phyloP scores from a whole-genome alignment of 2,113 vertebrate species.

The Limnothrissa miodon region DNA sequence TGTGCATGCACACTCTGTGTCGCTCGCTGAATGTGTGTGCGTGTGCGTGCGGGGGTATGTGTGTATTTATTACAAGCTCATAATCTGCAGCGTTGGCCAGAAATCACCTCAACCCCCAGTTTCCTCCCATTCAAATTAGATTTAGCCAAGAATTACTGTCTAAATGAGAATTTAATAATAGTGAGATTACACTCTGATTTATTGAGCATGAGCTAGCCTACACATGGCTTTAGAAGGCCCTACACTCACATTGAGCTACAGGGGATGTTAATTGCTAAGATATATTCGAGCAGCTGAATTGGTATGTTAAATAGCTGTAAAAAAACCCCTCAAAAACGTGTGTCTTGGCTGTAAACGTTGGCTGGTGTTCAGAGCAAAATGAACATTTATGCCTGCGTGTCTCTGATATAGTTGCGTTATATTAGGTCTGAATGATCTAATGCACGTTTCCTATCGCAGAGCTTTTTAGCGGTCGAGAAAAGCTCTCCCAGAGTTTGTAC shows the following conservation, averaged over 20 bases:
- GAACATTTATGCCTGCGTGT: constrained; percentile 9
- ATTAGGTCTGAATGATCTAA: constrained; percentile 16
- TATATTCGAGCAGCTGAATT: constrained; percentile 10
- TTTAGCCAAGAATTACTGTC: constrained; percentile 19
- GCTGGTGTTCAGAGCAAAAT: background rate
- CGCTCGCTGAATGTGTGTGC: background rate
- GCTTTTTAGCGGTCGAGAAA: background rate
- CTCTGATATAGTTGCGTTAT: constrained; percentile 3
- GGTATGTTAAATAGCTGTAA: constrained; percentile 6
- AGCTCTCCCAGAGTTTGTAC: background rate
- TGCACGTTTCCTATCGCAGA: background rate
- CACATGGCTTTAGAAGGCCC: background rate
- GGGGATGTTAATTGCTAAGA: constrained; percentile 16
- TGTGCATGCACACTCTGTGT: background rate
- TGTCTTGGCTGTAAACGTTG: constrained; percentile 6
- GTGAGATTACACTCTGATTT: background rate
- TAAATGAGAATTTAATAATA: constrained; percentile 10
- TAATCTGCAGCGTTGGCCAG: constrained; percentile 12
- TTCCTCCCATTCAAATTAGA: constrained; percentile 18
- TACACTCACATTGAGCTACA: background rate
- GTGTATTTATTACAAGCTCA: background rate
- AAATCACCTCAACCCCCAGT: constrained; percentile 11
- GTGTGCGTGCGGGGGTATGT: no score
- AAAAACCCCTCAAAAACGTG: no score
- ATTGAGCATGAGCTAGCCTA: constrained; percentile 6